Conservation (phyloP, 92 coral and sea anemone species). For the Chrysogorgia sp. region DNA sequence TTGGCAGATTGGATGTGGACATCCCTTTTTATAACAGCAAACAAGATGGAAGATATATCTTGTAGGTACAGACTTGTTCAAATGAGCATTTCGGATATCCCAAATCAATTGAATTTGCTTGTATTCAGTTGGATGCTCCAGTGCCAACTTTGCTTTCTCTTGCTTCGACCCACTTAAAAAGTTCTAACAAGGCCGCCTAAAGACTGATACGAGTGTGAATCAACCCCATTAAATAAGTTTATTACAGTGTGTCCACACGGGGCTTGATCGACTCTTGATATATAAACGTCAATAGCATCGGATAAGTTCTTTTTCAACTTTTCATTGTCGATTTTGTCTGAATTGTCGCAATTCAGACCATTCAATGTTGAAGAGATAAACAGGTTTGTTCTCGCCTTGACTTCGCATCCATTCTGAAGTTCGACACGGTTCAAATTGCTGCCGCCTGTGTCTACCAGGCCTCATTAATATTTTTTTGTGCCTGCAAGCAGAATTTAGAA, state of each 20-base stretch:
- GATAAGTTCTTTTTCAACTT: conserved; percentile 49
- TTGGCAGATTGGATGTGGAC: conserved; percentile 33
- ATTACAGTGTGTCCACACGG: conserved; percentile 19
- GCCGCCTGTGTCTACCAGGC: conserved; percentile 55
- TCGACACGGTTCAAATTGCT: conserved; percentile 47
- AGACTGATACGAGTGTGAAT: conserved; percentile 2
- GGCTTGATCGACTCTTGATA: conserved; percentile 21
- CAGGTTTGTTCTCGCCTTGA: conserved; percentile 20
- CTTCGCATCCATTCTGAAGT: conserved; percentile 51
- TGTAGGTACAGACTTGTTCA: conserved; percentile 33
- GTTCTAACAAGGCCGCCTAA: not conserved
- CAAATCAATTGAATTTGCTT: conserved; percentile 14
- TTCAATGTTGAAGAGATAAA: conserved; percentile 50
- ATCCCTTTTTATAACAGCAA: conserved; percentile 25
- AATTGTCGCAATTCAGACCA: conserved; percentile 47
- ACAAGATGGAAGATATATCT: too few relatives aligned
- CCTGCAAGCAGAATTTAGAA: too few relatives aligned
- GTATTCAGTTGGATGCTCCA: conserved; percentile 20
- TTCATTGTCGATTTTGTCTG: conserved; percentile 47
- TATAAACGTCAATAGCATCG: conserved; percentile 35
- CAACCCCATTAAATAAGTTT: conserved; percentile 9
- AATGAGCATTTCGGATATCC: conserved; percentile 22
- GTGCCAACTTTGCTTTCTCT: conserved; percentile 33
- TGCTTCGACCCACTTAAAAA: conserved; percentile 26
- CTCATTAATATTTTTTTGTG: too few relatives aligned